Percentiles rank a stretch among this genome's conserved stretches.
phyloP scores from a whole-genome alignment of 1,140 invertebrate species.

The Leptinotarsa texana region DNA sequence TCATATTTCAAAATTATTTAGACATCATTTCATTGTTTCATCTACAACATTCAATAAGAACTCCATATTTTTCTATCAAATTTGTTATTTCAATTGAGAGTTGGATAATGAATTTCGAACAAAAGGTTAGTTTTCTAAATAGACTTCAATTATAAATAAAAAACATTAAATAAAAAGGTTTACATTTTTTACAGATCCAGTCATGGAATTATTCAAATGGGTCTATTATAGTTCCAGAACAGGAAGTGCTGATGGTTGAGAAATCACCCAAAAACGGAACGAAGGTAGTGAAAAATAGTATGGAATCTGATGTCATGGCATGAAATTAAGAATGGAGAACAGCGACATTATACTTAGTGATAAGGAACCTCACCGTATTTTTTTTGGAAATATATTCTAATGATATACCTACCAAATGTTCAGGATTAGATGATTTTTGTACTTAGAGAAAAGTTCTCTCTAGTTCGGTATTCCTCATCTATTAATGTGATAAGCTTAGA shows the following conservation, averaged over 20 bases:
- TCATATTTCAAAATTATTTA: too few species aligned
- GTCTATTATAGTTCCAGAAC: conserved; percentile 33
- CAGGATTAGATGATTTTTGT: background rate
- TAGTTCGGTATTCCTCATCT: conserved; percentile 9
- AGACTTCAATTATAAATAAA: too few species aligned
- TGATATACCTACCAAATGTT: background rate
- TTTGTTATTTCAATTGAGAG: too few species aligned
- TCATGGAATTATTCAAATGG: conserved; percentile 45
- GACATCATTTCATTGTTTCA: too few species aligned
- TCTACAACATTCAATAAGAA: too few species aligned
- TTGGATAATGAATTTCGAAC: too few species aligned
- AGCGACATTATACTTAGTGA: background rate
- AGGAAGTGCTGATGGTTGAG: conserved; percentile 46
- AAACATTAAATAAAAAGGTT: background rate
- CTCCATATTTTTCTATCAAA: background rate
- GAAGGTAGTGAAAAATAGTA: conserved; percentile 13
- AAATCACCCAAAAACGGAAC: conserved; percentile 19
- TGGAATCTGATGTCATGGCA: conserved; percentile 12
- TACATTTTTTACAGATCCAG: conserved; percentile 42
- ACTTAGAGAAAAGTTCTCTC: background rate
- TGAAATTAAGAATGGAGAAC: conserved; percentile 17
- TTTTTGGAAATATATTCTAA: background rate
- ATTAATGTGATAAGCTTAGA: conserved; percentile 20
- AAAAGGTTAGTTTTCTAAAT: too few species aligned
- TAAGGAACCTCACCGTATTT: conserved; percentile 1